Base-by-base conservation (phyloP, 2,888 invertebrate species). In the Athripsodes cinereus region DNA sequence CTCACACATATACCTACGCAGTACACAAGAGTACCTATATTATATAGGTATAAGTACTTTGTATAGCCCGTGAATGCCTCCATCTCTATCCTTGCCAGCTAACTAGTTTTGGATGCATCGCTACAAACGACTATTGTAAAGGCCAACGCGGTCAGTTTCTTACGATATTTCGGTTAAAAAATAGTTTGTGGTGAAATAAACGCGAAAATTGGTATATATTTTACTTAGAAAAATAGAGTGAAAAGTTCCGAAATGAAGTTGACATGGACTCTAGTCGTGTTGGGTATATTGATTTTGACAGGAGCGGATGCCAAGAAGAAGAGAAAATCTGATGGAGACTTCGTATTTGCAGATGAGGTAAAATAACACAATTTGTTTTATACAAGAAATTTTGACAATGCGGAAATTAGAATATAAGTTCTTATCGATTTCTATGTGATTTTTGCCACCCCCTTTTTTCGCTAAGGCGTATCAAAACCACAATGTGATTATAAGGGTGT, bases 261-360 rank as follows among this genome's bases (percentile, higher is more conserved):
- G 66, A 68, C 74, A 68, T 74, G 77, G 70, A 69, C 76, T 68
- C 66, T 77, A 65, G 68, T 78, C 62, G 68, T 73, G 65, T 67
- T 76, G 66, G 67, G 69, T 65, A 66, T 74, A 60, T 68, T 74
- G 64, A 70, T 70, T 60, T 67, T 68, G 57, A 66, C 72, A 62
- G 70, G 69, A 65, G 54, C 48, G 18, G 63, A 78, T 62, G 79
- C 76, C 53, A 79, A 79, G 67, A 81, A 84, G 72, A 86, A 86
- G 76, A 80, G 84, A 71, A 87, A 87, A 75, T 86, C 86, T 71
- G 86, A 87, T 70, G 87, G 86, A 61, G 88, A 88, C 72, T 88
- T 87, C 71, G 88, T 87, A 71, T 88, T 87, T 71, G 87, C 86
- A 69, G 87, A 88, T 74, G 87, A 88, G 85, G 87, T 87, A 78